These are phyloP conservation scores for Drosophila testacea DNA, from an alignment of 2,888 invertebrate species.

Conservation along the genomic window DNA sequence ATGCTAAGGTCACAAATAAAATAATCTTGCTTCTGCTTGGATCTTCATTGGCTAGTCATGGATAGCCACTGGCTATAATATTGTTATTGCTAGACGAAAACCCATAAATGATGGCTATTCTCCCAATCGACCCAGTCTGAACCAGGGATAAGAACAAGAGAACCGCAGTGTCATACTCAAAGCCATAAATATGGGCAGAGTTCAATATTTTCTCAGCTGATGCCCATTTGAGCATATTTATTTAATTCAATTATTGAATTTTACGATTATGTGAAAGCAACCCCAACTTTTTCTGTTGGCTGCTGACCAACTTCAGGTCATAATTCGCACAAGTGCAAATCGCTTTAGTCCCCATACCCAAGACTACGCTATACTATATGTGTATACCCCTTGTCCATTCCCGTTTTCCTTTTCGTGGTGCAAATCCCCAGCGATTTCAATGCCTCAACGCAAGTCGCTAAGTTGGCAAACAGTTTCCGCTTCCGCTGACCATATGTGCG, in stretches of 20 bases:
- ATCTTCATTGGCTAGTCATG: constrained; percentile 21
- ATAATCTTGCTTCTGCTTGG: background rate
- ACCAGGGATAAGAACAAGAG: constrained; percentile 12
- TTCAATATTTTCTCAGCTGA: constrained; percentile 79
- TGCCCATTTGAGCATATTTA: constrained; percentile 77
- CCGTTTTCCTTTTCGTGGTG: background rate
- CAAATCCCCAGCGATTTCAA: constrained; percentile 70
- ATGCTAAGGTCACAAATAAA: background rate
- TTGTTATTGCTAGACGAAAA: background rate
- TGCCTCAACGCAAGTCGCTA: constrained; percentile 45
- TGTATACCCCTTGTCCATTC: background rate
- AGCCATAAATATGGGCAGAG: constrained; percentile 56
- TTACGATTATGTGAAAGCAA: constrained; percentile 77
- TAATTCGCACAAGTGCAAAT: constrained; percentile 79
- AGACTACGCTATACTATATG: too few relatives aligned
- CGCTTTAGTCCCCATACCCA: constrained; percentile 43
- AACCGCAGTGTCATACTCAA: constrained; percentile 47
- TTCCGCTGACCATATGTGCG: constrained; percentile 73
- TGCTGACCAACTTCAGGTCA: constrained; percentile 52
- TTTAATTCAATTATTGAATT: constrained; percentile 84
- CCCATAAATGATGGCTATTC: constrained; percentile 17
- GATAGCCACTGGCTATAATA: background rate
- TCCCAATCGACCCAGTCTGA: background rate
- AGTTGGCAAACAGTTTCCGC: constrained; percentile 79
- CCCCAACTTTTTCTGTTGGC: constrained; percentile 26